These are phyloP conservation scores for Neomorphus geoffroyi DNA, from an alignment of 2,797 vertebrate species.

Conservation along the genomic window DNA sequence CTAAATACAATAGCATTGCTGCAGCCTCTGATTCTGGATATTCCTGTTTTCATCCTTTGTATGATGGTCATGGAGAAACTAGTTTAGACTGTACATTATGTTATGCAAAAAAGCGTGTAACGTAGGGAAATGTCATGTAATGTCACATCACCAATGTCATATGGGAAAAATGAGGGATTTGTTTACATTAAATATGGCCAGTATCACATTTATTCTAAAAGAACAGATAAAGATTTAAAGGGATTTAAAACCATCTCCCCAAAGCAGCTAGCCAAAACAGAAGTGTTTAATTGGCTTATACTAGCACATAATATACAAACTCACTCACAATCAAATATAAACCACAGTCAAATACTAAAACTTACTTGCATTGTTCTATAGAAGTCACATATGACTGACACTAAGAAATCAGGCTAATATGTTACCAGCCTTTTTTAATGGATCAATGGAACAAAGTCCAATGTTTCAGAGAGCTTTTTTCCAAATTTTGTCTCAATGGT, in stretches of 20 bases:
- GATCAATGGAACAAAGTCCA: neutral
- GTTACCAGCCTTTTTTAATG: neutral
- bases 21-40: neutral
- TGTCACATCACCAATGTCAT: fast-evolving
- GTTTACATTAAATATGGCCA: neutral
- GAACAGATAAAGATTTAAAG: neutral
- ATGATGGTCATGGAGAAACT: neutral
- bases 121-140: neutral
- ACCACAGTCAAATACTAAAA: neutral
- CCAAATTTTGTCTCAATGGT: neutral
- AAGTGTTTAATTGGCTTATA: neutral
- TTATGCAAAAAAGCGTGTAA: neutral
- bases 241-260: neutral
- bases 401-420: neutral
- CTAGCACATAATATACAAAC: neutral
- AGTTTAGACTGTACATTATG: neutral
- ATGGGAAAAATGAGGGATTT: neutral
- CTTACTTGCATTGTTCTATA: neutral
- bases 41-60: neutral
- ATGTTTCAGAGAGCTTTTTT: neutral
- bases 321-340: neutral
- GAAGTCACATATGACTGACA: neutral
- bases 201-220: neutral
- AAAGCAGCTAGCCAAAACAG: neutral
- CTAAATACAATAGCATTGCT: neutral